phyloP scores from a whole-genome alignment of 2,888 invertebrate genomes.

The Thymelicus sylvestris region DNA sequence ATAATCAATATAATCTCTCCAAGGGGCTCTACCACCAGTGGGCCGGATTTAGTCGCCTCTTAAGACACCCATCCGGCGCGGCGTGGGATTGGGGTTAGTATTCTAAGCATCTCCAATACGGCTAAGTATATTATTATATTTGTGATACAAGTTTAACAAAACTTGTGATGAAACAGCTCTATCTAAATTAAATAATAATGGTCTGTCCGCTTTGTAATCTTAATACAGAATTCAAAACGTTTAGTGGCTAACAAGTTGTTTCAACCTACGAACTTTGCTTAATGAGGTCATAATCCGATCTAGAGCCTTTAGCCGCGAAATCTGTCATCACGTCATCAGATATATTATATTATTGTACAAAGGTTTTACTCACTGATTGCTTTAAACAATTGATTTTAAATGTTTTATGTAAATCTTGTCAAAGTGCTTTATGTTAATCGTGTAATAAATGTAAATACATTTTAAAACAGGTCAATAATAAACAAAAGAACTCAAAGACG shows the following conservation, averaged over 20 bases:
- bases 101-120: no score
- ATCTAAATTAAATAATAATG: no score
- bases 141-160: no score
- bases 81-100: no score
- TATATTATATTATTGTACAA: neutral
- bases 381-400: conserved; percentile 5
- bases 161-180: no score
- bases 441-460: neutral
- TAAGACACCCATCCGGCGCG: no score
- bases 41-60: no score
- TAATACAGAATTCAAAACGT: neutral
- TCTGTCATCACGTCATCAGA: conserved; percentile 14
- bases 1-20: no score
- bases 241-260: conserved; percentile 6
- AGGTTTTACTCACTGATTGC: conserved; percentile 11
- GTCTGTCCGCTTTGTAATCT: no score
- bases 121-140: no score
- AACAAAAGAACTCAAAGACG: neutral
- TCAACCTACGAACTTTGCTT: conserved; percentile 18
- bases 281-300: conserved; percentile 7
- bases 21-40: no score
- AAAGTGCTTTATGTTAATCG: conserved; percentile 7
- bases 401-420: conserved; percentile 1
- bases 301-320: conserved; percentile 1
- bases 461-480: neutral